Percentiles rank a stretch among this genome's conserved stretches.
Conservation (phyloP, 92 coral and sea anemone genomes). For the Phenganax subtilis region DNA sequence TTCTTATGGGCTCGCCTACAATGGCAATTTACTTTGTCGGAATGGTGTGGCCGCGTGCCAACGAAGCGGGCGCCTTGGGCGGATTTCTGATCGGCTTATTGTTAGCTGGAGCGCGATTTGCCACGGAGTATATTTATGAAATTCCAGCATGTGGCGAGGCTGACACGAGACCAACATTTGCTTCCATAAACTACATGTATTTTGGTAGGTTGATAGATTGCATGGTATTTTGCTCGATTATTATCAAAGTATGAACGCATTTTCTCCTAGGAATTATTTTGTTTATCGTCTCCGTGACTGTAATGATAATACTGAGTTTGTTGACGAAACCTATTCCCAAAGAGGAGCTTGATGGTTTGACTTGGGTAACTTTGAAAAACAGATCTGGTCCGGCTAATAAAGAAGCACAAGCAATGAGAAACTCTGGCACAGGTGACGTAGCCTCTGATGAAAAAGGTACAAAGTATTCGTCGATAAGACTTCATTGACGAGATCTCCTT, state of each 20-base stretch:
- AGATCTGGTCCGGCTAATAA: neutral
- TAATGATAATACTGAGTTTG: conserved; percentile 10
- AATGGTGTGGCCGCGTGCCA: conserved; percentile 32
- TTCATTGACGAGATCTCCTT: no score
- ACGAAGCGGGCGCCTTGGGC: conserved; percentile 21
- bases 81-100: conserved; percentile 24
- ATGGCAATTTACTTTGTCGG: conserved; percentile 36
- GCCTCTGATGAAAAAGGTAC: neutral
- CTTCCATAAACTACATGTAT: conserved; percentile 29
- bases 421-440: no score
- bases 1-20: conserved; percentile 29
- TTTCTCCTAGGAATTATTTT: conserved; percentile 22
- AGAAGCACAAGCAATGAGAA: neutral
- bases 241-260: neutral
- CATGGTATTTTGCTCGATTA: neutral
- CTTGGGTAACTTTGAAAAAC: conserved; percentile 28
- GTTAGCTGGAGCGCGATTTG: conserved; percentile 33
- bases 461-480: neutral
- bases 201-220: conserved; percentile 20
- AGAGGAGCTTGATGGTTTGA: conserved; percentile 33
- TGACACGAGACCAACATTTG: conserved; percentile 27
- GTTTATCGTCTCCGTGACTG: conserved; percentile 20
- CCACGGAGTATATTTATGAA: conserved; percentile 22
- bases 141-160: conserved; percentile 25
- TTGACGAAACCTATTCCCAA: conserved; percentile 28